Evolutionary conservation across 2,797 vertebrate genomes (phyloP), one percentile per base, ranked within the genome.

Genomic region (Periparus ater): DNA sequence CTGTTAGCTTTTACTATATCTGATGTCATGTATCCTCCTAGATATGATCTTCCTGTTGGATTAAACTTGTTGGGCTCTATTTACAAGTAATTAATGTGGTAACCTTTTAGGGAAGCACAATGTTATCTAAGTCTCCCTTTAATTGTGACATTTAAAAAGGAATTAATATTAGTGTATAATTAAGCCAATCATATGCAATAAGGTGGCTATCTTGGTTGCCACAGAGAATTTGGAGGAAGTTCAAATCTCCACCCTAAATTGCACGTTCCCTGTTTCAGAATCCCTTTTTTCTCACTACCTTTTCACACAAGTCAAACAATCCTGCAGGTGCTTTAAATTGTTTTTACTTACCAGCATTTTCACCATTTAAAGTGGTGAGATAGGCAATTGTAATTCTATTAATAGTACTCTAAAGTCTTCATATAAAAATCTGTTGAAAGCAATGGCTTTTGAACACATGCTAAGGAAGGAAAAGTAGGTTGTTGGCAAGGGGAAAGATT

Each of bases 281-380:
- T 61, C 57, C 42, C 27, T 91, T 91, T 75, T 63, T 65, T 60
- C 29, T 90, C 53, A 48, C 22, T 60, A 82, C 5, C 1, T 7
- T 73, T 90, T 85, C 36, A 85, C 17, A 67, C 36, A 66, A 88
- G 30, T 63, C 36, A 89, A 60, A 16, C 44, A 88, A 53, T 53
- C 48, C 48, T 55, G n/a, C 1, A 58, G 21, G 32, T 23, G 63
- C 2, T 75, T 88, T 70, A 84, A 50, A 90, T n/a, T 0, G 0
- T 63, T 89, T 85, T 66, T 85, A 91, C 67, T 79, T 85, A 90
- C 32, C 83, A 86, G 38, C 34, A 70, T 90, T 90, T 91, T 86
- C 67, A 84, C 15, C 38, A 57, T 68, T 75, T 77, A 58, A 88
- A 95, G 63, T 27, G 40, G 13, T 0, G 1, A 90, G 70, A 93